These are phyloP conservation scores for Vimba vimba DNA, from an alignment of 2,113 vertebrate genomes.

Conservation along the genomic window DNA sequence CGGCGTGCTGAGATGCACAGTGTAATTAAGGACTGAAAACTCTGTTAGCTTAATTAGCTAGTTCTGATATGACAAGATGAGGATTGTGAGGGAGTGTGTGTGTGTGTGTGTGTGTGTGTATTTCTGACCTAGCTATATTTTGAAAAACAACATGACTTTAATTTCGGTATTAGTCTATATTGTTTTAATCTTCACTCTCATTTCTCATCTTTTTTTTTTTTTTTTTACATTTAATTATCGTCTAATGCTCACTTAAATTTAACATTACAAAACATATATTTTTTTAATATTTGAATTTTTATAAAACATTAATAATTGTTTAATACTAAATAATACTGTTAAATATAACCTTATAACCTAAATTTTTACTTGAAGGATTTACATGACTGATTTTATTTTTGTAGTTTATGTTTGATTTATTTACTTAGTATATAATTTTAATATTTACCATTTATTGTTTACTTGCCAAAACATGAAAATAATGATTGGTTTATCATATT, in stretches of 20 bases:
- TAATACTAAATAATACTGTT: neutral
- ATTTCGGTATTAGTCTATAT: neutral
- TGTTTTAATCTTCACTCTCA: neutral
- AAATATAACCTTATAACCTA: neutral
- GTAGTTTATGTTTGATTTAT: neutral
- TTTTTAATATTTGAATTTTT: neutral
- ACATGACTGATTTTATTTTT: neutral
- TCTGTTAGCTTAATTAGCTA: conserved; percentile 43
- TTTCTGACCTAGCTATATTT: neutral
- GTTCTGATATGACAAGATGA: conserved; percentile 7
- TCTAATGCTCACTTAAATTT: neutral
- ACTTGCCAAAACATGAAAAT: neutral
- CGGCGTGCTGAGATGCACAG: neutral
- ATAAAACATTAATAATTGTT: neutral
- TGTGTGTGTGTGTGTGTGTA: neutral
- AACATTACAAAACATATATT: neutral
- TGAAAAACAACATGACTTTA: neutral
- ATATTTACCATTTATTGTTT: neutral
- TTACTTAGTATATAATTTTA: neutral
- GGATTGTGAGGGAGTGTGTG: neutral
- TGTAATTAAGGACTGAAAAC: conserved; percentile 30
- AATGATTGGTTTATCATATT: neutral
- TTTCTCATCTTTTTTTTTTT: too few relatives aligned
- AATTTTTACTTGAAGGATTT: neutral
- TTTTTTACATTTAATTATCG: neutral